Conservation (phyloP, 2,113 vertebrate species). For the Archilochus colubris region DNA sequence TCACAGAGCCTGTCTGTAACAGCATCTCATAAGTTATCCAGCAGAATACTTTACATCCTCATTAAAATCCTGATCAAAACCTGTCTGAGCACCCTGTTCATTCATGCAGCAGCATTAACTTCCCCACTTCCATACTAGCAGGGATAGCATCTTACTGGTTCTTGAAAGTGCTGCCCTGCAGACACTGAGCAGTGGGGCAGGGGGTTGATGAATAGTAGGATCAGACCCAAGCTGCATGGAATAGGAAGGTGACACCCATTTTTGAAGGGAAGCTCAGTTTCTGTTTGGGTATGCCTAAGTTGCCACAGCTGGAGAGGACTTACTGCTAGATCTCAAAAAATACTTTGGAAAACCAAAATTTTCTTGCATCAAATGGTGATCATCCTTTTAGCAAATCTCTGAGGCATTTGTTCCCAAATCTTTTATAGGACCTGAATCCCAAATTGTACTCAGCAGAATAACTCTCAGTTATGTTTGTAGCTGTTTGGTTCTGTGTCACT, state of each 20-base stretch:
- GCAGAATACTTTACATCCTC: background rate
- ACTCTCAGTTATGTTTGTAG: background rate
- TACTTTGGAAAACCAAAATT: background rate
- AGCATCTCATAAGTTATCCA: background rate
- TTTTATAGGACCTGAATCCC: background rate
- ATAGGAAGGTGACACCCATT: background rate
- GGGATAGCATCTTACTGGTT: background rate
- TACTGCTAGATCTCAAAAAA: background rate
- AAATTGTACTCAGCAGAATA: background rate
- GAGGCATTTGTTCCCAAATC: background rate
- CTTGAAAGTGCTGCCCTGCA: background rate
- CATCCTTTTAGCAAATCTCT: background rate
- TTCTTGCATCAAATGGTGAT: background rate
- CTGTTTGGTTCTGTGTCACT: background rate
- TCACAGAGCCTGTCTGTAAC: slow-evolving; percentile 8
- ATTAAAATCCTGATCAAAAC: background rate
- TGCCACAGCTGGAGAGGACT: background rate
- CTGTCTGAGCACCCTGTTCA: background rate
- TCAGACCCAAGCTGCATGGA: background rate
- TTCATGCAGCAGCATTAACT: background rate
- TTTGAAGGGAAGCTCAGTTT: background rate
- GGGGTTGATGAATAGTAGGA: background rate
- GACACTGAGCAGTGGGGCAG: background rate
- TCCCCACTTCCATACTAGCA: background rate
- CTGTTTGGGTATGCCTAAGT: background rate